Percentiles rank a stretch among this genome's conserved stretches.
Conservation (phyloP, 2,888 invertebrate genomes). For the Cryptocheilus praepositus region DNA sequence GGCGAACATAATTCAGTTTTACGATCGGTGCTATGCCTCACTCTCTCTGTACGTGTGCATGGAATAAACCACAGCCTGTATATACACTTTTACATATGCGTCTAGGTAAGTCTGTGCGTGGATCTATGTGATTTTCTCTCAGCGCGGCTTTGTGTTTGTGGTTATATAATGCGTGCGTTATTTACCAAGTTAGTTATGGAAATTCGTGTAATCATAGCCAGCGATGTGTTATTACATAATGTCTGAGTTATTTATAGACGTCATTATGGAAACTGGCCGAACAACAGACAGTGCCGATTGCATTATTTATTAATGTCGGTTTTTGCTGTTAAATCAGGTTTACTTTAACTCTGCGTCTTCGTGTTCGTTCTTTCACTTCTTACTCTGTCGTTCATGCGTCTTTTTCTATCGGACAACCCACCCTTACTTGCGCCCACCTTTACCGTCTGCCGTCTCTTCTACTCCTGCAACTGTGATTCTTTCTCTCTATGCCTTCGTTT, state of each 20-base stretch:
- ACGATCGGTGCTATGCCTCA: slow-evolving; percentile 45
- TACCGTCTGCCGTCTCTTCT: slow-evolving; percentile 42
- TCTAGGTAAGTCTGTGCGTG: too few species aligned
- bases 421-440: slow-evolving; percentile 23
- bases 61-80: too few species aligned
- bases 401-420: neutral
- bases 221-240: neutral
- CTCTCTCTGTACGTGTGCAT: slow-evolving; percentile 16
- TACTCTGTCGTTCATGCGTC: neutral
- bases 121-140: too few species aligned
- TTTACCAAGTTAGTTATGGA: slow-evolving; percentile 48
- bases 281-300: slow-evolving; percentile 51
- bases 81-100: too few species aligned
- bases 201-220: too few species aligned
- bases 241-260: slow-evolving; percentile 51
- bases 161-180: slow-evolving; percentile 28
- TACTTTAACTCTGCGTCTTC: neutral
- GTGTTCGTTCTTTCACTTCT: neutral
- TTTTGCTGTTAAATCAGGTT: slow-evolving; percentile 20
- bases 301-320: slow-evolving; percentile 52
- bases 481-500: slow-evolving; percentile 26
- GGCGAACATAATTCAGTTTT: slow-evolving; percentile 59
- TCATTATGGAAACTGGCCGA: slow-evolving; percentile 40
- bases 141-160: neutral
- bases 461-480: slow-evolving; percentile 23